These are phyloP conservation scores for Cyrtorhinus lividipennis DNA, from an alignment of 1,140 invertebrate genomes.

Conservation along the genomic window DNA sequence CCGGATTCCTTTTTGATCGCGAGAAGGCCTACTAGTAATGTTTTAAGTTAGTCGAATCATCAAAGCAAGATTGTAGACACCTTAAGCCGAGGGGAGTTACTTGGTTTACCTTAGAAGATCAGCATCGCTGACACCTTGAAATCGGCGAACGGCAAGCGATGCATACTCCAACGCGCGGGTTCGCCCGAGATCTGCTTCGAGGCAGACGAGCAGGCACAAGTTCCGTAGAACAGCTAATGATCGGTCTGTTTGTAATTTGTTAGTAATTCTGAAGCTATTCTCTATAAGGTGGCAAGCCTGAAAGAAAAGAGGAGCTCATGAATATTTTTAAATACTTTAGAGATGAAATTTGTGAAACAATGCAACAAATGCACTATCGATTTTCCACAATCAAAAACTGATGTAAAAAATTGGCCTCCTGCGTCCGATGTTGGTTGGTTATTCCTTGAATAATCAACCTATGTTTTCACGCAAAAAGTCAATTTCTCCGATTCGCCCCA, in stretches of 20 bases:
- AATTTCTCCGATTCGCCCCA: too few species aligned
- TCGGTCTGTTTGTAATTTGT: slow-evolving; percentile 55
- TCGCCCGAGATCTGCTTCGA: neutral
- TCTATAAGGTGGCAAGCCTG: slow-evolving; percentile 46
- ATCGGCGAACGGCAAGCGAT: slow-evolving; percentile 46
- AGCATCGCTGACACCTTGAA: slow-evolving; percentile 47
- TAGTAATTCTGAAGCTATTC: slow-evolving; percentile 52
- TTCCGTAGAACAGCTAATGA: slow-evolving; percentile 48
- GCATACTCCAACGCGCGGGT: slow-evolving; percentile 27
- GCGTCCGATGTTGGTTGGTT: too few species aligned
- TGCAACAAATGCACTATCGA: too few species aligned
- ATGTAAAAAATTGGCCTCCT: too few species aligned
- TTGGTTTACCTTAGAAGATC: slow-evolving; percentile 35
- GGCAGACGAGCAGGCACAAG: slow-evolving; percentile 49
- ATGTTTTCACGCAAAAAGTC: too few species aligned
- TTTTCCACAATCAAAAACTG: too few species aligned
- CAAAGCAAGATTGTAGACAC: neutral
- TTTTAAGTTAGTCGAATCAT: too few species aligned
- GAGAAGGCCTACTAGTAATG: too few species aligned
- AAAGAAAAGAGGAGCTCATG: slow-evolving; percentile 7
- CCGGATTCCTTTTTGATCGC: too few species aligned
- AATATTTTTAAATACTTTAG: neutral
- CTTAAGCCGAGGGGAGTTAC: too few species aligned
- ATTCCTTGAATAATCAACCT: too few species aligned
- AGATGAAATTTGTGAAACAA: too few species aligned